Conservation (phyloP, 2,113 vertebrate species). For the Pimephales promelas region DNA sequence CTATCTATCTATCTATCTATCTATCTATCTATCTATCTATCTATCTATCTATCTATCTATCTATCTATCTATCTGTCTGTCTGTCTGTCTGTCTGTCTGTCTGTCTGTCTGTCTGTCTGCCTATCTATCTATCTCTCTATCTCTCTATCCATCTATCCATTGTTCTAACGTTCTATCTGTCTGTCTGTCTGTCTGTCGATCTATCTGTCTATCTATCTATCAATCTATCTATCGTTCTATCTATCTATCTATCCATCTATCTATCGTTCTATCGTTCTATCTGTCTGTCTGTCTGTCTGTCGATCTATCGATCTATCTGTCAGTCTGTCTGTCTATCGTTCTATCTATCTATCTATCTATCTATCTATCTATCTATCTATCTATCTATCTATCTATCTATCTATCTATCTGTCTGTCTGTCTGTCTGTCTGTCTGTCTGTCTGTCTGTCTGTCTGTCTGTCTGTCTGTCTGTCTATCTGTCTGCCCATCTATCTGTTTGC, state of each 20-base stretch:
- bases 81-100: neutral
- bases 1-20: too few species aligned
- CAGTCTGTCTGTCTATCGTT: too few species aligned
- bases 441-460: too few species aligned
- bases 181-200: rapidly evolving
- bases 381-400: too few species aligned
- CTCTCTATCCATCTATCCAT: too few species aligned
- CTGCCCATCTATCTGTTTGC: rapidly evolving
- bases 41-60: neutral
- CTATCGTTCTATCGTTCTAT: neutral
- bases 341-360: too few species aligned
- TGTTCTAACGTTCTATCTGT: neutral
- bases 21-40: neutral
- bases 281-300: neutral
- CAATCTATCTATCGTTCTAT: neutral
- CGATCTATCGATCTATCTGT: neutral
- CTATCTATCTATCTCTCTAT: too few species aligned
- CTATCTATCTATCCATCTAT: neutral
- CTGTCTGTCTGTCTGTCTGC: neutral
- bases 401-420: too few species aligned
- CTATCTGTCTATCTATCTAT: neutral
- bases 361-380: too few species aligned
- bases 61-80: neutral
- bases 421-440: too few species aligned
- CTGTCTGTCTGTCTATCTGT: neutral